Percentiles rank a stretch among this genome's conserved stretches.
These are phyloP conservation scores for Drosophila saltans DNA, from an alignment of 1,140 invertebrate species.

Conservation along the genomic window DNA sequence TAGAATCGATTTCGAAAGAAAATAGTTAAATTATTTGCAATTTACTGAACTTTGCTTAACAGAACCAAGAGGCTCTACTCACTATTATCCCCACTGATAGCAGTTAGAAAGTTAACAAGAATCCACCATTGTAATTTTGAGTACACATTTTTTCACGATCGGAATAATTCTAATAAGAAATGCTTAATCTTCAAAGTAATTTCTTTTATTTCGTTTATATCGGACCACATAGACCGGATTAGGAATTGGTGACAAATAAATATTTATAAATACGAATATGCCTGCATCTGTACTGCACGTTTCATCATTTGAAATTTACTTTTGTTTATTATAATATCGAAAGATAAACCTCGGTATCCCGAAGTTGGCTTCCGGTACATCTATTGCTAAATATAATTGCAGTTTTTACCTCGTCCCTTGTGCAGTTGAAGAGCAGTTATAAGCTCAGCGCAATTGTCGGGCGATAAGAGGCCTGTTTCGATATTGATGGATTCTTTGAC, in stretches of 20 bases:
- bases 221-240: too few relatives aligned
- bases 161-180: too few relatives aligned
- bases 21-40: conserved; percentile 17
- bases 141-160: too few relatives aligned
- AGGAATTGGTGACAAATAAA: too few relatives aligned
- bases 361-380: not conserved
- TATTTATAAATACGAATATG: too few relatives aligned
- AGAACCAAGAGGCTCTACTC: not conserved
- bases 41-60: not conserved
- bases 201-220: too few relatives aligned
- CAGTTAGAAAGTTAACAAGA: too few relatives aligned
- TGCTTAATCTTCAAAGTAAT: too few relatives aligned
- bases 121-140: too few relatives aligned
- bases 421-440: conserved; percentile 91
- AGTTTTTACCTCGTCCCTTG: conserved; percentile 88
- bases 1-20: conserved; percentile 7
- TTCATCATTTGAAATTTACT: too few relatives aligned
- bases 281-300: too few relatives aligned
- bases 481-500: conserved; percentile 86
- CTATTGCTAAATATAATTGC: not conserved
- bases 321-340: not conserved
- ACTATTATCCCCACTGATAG: too few relatives aligned
- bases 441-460: conserved; percentile 89
- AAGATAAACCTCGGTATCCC: not conserved
- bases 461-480: conserved; percentile 87